These are phyloP conservation scores for Etheostoma cragini DNA, from an alignment of 2,113 vertebrate genomes.

Conservation along the genomic window DNA sequence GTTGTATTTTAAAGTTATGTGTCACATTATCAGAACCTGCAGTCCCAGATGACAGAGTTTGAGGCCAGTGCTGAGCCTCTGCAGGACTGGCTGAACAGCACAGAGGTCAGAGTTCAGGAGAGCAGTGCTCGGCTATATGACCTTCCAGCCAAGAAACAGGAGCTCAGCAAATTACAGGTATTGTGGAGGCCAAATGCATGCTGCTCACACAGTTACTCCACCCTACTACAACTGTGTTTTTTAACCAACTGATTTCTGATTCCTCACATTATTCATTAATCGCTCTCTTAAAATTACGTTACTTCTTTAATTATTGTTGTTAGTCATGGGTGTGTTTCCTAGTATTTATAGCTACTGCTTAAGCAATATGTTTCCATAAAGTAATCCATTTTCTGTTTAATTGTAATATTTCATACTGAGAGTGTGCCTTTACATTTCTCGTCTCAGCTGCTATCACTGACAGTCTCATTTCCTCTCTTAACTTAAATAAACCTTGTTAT, in stretches of 20 bases:
- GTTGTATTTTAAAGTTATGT: background rate
- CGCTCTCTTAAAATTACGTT: background rate
- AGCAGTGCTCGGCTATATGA: slow-evolving; percentile 91
- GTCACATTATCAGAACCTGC: slow-evolving; percentile 85
- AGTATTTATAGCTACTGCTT: slow-evolving; percentile 24
- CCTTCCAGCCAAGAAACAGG: slow-evolving; percentile 91
- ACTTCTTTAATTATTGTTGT: background rate
- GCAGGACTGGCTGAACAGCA: slow-evolving; percentile 91
- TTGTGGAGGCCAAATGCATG: background rate
- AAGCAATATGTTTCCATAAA: slow-evolving; percentile 29
- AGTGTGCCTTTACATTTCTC: slow-evolving; percentile 17
- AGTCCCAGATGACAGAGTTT: slow-evolving; percentile 95
- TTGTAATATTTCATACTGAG: slow-evolving; percentile 24
- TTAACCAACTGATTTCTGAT: background rate
- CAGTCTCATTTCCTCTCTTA: slow-evolving; percentile 45
- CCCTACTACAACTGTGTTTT: background rate
- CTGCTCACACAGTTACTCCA: background rate
- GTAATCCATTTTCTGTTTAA: slow-evolving; percentile 32
- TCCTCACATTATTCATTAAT: background rate
- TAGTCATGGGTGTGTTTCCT: slow-evolving; percentile 20
- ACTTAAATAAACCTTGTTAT: slow-evolving; percentile 47
- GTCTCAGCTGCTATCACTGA: slow-evolving; percentile 27
- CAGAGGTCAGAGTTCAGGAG: slow-evolving; percentile 89
- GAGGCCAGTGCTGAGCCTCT: slow-evolving; percentile 92
- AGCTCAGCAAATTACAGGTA: slow-evolving; percentile 97